Conservation (phyloP, 2,113 vertebrate genomes). For the sheep (Ovis aries) region DNA sequence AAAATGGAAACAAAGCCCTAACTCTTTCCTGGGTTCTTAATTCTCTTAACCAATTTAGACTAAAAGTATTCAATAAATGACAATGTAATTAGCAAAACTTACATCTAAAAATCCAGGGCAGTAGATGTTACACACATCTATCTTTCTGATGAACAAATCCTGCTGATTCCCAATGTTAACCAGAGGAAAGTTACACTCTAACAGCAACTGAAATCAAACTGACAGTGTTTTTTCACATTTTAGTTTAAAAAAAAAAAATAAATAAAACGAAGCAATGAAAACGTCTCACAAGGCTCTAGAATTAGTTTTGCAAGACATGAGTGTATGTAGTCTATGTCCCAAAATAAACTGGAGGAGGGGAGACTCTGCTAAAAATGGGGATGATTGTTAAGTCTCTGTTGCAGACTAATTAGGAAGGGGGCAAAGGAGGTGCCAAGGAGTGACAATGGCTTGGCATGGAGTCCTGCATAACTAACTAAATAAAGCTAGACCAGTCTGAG, state of each 20-base stretch:
- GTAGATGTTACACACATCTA: neutral
- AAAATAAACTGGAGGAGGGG: neutral
- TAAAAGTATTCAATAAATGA: neutral
- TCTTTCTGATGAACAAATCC: conserved; percentile 16
- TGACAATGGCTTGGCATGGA: neutral
- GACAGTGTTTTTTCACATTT: neutral
- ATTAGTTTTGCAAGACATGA: neutral
- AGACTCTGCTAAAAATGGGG: neutral
- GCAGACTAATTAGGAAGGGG: neutral
- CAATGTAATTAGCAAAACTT: neutral
- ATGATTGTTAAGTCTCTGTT: neutral
- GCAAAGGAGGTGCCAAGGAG: neutral
- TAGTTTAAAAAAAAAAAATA: neutral
- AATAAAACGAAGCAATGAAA: conserved; percentile 14
- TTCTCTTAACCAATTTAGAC: neutral
- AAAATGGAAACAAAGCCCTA: neutral
- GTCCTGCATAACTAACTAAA: neutral
- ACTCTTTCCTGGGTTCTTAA: conserved; percentile 21
- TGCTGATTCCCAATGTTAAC: neutral
- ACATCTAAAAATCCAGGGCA: neutral
- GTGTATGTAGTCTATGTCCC: neutral
- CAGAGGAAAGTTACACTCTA: neutral
- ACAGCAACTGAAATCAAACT: neutral
- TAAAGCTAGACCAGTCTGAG: neutral
- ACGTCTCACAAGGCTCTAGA: conserved; percentile 6